Conservation (phyloP, 2,797 vertebrate genomes). For the Lerista edwardsae region DNA sequence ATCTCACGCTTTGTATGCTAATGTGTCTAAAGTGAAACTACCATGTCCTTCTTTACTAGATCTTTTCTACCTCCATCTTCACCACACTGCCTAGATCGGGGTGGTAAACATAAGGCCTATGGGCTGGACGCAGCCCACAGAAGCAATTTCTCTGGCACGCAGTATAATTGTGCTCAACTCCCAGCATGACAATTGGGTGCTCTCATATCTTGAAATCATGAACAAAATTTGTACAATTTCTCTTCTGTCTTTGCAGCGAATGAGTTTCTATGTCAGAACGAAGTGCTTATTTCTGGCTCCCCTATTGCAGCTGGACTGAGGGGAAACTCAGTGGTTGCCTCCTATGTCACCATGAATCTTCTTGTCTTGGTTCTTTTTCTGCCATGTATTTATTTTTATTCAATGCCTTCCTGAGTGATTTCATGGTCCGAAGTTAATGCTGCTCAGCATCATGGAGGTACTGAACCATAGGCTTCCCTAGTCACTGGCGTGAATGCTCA, state of each 20-base stretch:
- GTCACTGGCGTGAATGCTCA: slow-evolving; percentile 28
- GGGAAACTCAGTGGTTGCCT: background rate
- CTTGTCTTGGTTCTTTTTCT: slow-evolving; percentile 30
- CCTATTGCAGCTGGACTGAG: slow-evolving; percentile 1
- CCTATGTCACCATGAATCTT: background rate
- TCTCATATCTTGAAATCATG: too few species aligned
- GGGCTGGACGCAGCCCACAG: too few species aligned
- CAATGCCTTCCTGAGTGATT: slow-evolving; percentile 57
- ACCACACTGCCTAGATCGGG: background rate
- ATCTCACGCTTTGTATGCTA: background rate
- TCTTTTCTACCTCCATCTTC: background rate
- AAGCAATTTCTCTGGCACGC: too few species aligned
- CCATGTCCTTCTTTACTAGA: background rate
- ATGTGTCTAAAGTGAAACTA: background rate
- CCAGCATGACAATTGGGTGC: too few species aligned
- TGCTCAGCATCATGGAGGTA: slow-evolving; percentile 27
- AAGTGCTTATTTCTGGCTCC: too few species aligned
- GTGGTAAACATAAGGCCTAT: too few species aligned
- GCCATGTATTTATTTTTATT: slow-evolving; percentile 44
- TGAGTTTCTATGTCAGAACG: too few species aligned
- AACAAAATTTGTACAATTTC: too few species aligned
- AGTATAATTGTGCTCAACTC: too few species aligned
- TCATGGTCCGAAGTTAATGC: slow-evolving; percentile 60
- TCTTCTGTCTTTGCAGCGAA: too few species aligned
- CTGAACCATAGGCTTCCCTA: slow-evolving; percentile 37